Evolutionary conservation across 2,888 invertebrate species (phyloP), one percentile per base, ranked within the genome.

Genomic region (Zeuzera pyrina): DNA sequence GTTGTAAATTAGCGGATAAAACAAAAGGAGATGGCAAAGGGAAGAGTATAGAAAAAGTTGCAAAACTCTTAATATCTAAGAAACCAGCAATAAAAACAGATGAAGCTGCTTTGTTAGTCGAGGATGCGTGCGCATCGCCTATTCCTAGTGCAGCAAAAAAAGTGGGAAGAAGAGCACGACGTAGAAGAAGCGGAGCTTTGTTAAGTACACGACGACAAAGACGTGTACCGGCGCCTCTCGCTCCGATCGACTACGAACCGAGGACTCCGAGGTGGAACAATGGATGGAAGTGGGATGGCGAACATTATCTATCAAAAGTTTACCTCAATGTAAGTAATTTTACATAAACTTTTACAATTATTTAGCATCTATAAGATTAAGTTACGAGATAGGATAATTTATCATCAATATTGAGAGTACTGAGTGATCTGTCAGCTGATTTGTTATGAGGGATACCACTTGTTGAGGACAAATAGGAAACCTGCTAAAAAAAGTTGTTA

Each of bases 221-320:
- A 10, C 52, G 29, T 38, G 33, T 34, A 28, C 45, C 39, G 39
- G 34, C 43, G 10, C 40, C 39, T 16, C 46, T 34, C 22, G 39
- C 47, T 23, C 46, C 40, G 22, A 36, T 35, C 15, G 37, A 38
- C 26, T 38, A 35, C 14, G 58, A 63, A 29, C 67, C 62, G 7
- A 57, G 67, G 19, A 60, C 68, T 10, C 81, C 79, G 8, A 60
- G 78, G 42, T 95, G 94, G 94, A 94, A 93, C 60, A 95, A 96
- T 63, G 95, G 95, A 15, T 96, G 96, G 96, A 88, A 87, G 42
- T 96, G 95, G 93, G 91, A 92, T 58, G 95, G 95, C 29, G 90
- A 93, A 45, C 86, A 92, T 16, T 92, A 89, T 62, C 87, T 93
- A 57, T 90, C 91, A 43, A 91, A 91, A 84, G 92, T 96, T 52